Evolutionary conservation across 1,140 invertebrate species (phyloP).

Genomic region (Amyelois transitella): DNA sequence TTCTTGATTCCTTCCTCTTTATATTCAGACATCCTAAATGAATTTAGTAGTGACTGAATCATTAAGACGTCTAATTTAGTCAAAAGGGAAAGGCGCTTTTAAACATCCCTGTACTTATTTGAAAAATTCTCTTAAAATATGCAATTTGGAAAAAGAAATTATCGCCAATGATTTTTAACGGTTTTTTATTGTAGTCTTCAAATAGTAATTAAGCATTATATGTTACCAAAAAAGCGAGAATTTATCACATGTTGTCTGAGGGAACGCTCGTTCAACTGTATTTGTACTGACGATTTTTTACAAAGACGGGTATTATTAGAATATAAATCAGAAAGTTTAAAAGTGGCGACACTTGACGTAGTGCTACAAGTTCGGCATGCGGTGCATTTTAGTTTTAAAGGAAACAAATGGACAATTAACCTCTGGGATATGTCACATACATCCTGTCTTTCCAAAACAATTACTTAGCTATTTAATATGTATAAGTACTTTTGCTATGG

Average conservation of each 20-base stretch:
- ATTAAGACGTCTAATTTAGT: too few relatives aligned
- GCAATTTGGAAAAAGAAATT: too few relatives aligned
- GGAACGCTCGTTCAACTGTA: not conserved
- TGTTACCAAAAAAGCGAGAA: not conserved
- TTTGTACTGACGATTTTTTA: not conserved
- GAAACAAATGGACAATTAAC: conserved; percentile 56
- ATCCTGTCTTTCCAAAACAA: too few relatives aligned
- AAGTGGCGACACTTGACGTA: conserved; percentile 46
- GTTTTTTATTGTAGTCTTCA: not conserved
- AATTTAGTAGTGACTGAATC: too few relatives aligned
- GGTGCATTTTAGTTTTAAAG: conserved; percentile 16
- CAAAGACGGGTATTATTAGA: not conserved
- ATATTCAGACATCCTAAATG: too few relatives aligned
- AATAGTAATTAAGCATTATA: not conserved
- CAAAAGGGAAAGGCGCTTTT: too few relatives aligned
- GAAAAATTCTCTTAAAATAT: too few relatives aligned
- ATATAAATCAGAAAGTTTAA: conserved; percentile 27
- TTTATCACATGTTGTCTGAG: not conserved
- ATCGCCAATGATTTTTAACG: not conserved
- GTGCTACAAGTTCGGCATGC: conserved; percentile 40
- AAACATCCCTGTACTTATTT: too few relatives aligned
- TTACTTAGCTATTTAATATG: too few relatives aligned
- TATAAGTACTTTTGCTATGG: too few relatives aligned
- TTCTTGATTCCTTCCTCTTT: too few relatives aligned
- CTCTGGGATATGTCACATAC: conserved; percentile 31